These are phyloP conservation scores for Regulus satrapa DNA, from an alignment of 2,113 vertebrate genomes.

Conservation along the genomic window DNA sequence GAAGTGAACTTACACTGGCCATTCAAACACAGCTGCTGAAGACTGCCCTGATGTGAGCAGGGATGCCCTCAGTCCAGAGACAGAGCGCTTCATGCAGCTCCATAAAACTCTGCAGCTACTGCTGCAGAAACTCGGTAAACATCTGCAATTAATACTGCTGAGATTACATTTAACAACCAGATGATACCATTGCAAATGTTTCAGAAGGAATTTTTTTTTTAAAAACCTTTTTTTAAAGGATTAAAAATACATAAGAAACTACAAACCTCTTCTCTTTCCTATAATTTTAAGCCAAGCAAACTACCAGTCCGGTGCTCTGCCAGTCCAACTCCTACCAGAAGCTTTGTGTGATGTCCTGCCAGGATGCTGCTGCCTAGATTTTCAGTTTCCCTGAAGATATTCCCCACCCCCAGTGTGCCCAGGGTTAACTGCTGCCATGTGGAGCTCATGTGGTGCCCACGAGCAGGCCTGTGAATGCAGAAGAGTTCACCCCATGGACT, in stretches of 20 bases:
- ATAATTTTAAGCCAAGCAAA: slow-evolving; percentile 24
- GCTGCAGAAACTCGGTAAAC: not conserved
- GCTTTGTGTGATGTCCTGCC: slow-evolving; percentile 45
- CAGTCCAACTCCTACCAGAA: not conserved
- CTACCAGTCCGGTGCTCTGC: not conserved
- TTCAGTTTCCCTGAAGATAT: not conserved
- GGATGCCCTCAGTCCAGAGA: not conserved
- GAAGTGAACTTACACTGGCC: not conserved
- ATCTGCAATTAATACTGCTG: slow-evolving; percentile 7
- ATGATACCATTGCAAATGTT: not conserved
- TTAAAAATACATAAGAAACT: slow-evolving; percentile 1
- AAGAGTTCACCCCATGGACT: not conserved
- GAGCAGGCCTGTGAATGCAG: not conserved
- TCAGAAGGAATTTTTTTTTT: not conserved
- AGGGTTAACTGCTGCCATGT: not conserved
- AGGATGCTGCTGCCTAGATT: not conserved
- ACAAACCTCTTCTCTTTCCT: slow-evolving; percentile 3
- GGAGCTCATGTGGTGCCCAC: not conserved
- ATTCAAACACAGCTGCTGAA: not conserved
- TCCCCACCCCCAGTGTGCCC: not conserved
- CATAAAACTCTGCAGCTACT: not conserved
- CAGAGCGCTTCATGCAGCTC: not conserved
- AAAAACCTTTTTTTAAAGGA: not conserved
- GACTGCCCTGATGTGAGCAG: not conserved
- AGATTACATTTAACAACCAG: not conserved